Evolutionary conservation across 2,888 invertebrate species (phyloP), one percentile per base, ranked within the genome.

Genomic region (Phaonia tiefii): DNA sequence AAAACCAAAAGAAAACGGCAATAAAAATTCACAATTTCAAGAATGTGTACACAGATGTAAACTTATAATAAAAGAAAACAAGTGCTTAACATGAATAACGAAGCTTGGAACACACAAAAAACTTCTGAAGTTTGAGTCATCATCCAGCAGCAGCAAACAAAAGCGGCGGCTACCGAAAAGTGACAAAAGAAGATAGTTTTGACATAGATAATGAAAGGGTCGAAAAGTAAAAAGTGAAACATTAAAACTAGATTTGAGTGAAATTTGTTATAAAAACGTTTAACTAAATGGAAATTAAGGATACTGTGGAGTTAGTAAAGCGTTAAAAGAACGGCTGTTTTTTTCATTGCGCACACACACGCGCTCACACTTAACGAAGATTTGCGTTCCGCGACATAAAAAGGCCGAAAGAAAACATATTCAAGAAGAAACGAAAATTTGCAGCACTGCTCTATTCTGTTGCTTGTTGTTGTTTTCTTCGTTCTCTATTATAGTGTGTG

Each of bases 301-400:
- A 31, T 31, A 8, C 31, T 31, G 31, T 5, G 8, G 8, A 31
- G 11, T 44, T 44, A 26, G 37, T 37, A 8, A 20, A 22, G 42
- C 39, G 39, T 42, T 39, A 63, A 25, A 71, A 37, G 11, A 26
- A 51, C 66, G 58, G 44, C 11, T 51, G 51, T 73, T 31, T 71
- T 75, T 37, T 25, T 75, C 67, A 78, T 58, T 74, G 22, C 49
- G 54, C 31, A 20, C 67, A 15, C 46, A 31, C 31, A 56, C 17
- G 22, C 25, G 54, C 44, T 15, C 63, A 70, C 67, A 81, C 69
- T 81, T 81, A 81, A 81, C 81, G 81, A 81, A 81, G 81, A 69
- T 75, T 78, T 80, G 46, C 72, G 75, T 81, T 74, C 81, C 81
- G 80, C 77, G 75, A 78, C 75, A 81, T 75, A 81, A 72, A 75